Percentiles rank a stretch among this genome's conserved stretches.
Conservation (phyloP, 2,888 invertebrate species). For the Acanthosepion pharaonis region DNA sequence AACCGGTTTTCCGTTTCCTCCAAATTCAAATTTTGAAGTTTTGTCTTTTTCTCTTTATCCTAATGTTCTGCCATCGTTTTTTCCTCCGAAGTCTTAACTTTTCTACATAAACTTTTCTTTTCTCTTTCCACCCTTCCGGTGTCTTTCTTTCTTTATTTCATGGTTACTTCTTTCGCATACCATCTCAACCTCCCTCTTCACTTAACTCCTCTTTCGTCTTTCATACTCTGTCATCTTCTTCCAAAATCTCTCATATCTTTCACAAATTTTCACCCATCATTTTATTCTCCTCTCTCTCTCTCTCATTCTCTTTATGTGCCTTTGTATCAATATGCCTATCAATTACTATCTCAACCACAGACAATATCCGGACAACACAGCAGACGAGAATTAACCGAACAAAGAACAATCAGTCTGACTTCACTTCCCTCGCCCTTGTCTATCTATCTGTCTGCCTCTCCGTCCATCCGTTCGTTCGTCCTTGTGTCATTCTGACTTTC, state of each 20-base stretch:
- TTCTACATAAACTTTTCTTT: no score
- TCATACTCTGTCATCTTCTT: neutral
- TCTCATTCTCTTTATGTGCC: neutral
- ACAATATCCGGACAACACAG: conserved; percentile 14
- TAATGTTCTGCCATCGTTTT: no score
- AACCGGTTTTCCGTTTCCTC: no score
- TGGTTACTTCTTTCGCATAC: no score
- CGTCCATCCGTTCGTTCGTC: neutral
- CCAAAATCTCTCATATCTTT: neutral
- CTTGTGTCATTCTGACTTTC: neutral
- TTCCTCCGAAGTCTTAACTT: no score
- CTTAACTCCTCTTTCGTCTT: neutral
- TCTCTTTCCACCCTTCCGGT: no score
- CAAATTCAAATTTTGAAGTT: no score
- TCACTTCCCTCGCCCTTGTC: neutral
- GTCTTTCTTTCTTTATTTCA: no score
- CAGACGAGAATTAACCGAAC: neutral
- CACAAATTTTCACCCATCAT: neutral
- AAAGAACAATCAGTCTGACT: neutral
- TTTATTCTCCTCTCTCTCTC: neutral
- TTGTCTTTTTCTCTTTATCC: no score
- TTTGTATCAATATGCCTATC: neutral
- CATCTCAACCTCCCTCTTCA: no score
- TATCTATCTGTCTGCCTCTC: neutral
- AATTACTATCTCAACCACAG: neutral